These are phyloP conservation scores for Iselma pallidipennis DNA, from an alignment of 2,888 invertebrate genomes.

Conservation along the genomic window DNA sequence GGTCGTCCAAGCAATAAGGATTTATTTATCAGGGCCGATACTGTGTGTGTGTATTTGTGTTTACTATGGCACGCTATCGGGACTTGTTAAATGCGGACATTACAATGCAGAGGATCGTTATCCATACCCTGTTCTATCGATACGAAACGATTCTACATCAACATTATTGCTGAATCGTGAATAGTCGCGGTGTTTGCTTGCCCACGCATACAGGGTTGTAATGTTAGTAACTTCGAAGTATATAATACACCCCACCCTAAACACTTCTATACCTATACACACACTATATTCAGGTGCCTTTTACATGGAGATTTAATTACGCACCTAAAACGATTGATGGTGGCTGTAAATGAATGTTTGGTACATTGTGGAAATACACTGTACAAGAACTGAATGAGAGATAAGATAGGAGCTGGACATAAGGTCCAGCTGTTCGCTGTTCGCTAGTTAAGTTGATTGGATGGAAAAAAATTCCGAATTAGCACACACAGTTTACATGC, in stretches of 20 bases:
- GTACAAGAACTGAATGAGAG: neutral
- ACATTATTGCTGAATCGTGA: conserved; percentile 57
- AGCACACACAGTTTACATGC: neutral
- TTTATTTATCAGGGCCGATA: conserved; percentile 51
- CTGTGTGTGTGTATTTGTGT: conserved; percentile 30
- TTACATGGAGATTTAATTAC: conserved; percentile 29
- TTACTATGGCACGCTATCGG: conserved; percentile 47
- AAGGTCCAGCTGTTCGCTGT: no score
- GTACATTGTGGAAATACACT: neutral
- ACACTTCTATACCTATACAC: neutral
- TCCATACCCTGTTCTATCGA: conserved; percentile 53
- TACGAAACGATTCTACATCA: conserved; percentile 55
- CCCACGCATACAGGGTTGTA: conserved; percentile 43
- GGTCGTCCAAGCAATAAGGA: conserved; percentile 49
- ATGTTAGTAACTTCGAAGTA: conserved; percentile 16
- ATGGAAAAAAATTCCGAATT: neutral
- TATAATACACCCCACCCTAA: conserved; percentile 21
- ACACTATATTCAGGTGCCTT: neutral
- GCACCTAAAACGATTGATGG: conserved; percentile 4
- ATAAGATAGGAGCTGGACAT: neutral
- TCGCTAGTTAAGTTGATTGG: neutral
- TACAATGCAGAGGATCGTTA: conserved; percentile 57
- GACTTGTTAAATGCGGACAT: conserved; percentile 56
- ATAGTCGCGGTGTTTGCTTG: conserved; percentile 51
- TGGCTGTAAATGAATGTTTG: neutral